phyloP scores from a whole-genome alignment of 2,113 vertebrate genomes.

The Campylomormyrus tamandua region DNA sequence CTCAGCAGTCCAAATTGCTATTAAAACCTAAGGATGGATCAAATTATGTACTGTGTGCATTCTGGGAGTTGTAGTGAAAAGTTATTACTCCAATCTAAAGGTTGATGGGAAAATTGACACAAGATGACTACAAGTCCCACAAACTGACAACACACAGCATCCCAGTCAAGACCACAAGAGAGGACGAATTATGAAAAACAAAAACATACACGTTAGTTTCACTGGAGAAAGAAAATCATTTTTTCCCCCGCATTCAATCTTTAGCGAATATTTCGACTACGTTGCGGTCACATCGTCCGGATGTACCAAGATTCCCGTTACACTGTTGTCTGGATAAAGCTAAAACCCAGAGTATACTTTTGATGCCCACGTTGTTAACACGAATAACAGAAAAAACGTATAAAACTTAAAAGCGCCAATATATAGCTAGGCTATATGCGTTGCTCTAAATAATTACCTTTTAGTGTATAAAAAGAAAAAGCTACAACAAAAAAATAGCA shows the following conservation, averaged over 20 bases:
- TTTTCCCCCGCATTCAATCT: slow-evolving; percentile 38
- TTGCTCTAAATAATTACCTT: background rate
- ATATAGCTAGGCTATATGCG: slow-evolving; percentile 4
- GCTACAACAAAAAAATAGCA: background rate
- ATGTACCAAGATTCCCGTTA: slow-evolving; percentile 10
- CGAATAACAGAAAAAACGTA: background rate
- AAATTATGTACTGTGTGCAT: slow-evolving; percentile 45
- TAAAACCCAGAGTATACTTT: background rate
- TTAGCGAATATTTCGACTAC: slow-evolving; percentile 31
- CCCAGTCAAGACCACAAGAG: slow-evolving; percentile 14
- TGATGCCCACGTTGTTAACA: background rate
- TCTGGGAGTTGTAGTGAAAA: slow-evolving; percentile 54
- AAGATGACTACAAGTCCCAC: slow-evolving; percentile 27
- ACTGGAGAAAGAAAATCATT: slow-evolving; percentile 28
- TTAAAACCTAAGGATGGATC: slow-evolving; percentile 16
- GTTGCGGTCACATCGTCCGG: background rate
- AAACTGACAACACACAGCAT: slow-evolving; percentile 15
- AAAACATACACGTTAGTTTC: slow-evolving; percentile 16
- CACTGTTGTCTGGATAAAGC: slow-evolving; percentile 4
- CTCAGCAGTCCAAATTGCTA: slow-evolving; percentile 8
- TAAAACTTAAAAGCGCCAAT: background rate
- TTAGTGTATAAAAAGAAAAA: slow-evolving; percentile 19
- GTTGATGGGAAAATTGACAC: slow-evolving; percentile 10
- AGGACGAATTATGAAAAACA: slow-evolving; percentile 6
- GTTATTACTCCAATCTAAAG: slow-evolving; percentile 29